Evolutionary conservation across 2,113 vertebrate species (phyloP).

Genomic region (Solenodon paradoxus): DNA sequence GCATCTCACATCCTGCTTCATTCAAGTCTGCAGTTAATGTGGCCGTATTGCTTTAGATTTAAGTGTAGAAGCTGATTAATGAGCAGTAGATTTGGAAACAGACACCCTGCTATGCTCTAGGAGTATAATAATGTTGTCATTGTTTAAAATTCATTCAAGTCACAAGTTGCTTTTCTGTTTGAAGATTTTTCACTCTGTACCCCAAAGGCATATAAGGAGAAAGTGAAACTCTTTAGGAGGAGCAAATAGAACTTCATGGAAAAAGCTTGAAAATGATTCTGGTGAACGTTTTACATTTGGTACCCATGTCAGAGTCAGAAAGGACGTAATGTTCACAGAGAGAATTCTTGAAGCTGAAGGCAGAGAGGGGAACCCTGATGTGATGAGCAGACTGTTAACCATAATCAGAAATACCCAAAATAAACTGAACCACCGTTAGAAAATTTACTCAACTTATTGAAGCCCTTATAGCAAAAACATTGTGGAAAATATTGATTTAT

Average conservation of each 20-base stretch:
- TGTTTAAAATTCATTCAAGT: constrained; percentile 65
- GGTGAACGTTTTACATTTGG: neutral
- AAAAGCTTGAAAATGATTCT: constrained; percentile 16
- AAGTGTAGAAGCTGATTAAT: constrained; percentile 54
- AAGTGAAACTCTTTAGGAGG: constrained; percentile 21
- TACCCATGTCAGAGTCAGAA: neutral
- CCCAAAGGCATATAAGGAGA: constrained; percentile 26
- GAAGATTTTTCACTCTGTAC: neutral
- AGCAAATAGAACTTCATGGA: constrained; percentile 16
- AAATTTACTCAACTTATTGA: neutral
- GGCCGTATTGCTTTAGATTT: constrained; percentile 45
- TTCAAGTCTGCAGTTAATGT: neutral
- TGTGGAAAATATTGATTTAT: neutral
- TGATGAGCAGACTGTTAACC: neutral
- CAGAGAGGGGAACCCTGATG: neutral
- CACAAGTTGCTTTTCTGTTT: constrained; percentile 55
- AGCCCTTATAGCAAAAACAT: neutral
- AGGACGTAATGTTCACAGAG: neutral
- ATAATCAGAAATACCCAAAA: neutral
- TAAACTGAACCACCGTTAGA: neutral
- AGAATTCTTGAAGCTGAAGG: neutral
- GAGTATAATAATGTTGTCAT: constrained; percentile 53
- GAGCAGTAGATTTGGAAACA: constrained; percentile 49
- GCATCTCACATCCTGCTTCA: neutral
- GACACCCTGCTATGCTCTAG: constrained; percentile 27